Percentiles rank a stretch among this genome's conserved stretches.
phyloP scores from a whole-genome alignment of 2,888 invertebrate genomes.

The Cartodere bifasciata region DNA sequence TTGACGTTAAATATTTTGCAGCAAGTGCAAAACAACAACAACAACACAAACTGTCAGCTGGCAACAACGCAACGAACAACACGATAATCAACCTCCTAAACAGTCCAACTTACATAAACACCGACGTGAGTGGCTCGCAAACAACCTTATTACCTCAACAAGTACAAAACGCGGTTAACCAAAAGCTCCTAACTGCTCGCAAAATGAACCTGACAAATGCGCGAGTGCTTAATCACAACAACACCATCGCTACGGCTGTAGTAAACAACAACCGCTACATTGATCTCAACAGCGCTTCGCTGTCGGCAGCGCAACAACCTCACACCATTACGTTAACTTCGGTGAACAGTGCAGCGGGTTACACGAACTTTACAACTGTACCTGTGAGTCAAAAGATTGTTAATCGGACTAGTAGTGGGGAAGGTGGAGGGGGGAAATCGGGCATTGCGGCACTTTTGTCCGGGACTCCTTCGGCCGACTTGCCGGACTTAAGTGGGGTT shows the following conservation, averaged over 20 bases:
- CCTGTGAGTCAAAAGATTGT: conserved; percentile 28
- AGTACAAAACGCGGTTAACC: conserved; percentile 22
- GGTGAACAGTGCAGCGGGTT: conserved; percentile 28
- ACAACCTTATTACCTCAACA: conserved; percentile 30
- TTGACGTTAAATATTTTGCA: too few species aligned
- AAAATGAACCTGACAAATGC: conserved; percentile 43
- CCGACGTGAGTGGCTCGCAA: conserved; percentile 46
- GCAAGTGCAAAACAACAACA: conserved; percentile 27
- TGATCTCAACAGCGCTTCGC: conserved; percentile 23
- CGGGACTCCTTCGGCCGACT: conserved; percentile 47
- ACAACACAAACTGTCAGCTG: conserved; percentile 23
- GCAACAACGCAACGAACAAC: conserved; percentile 48
- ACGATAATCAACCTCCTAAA: conserved; percentile 66
- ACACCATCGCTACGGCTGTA: conserved; percentile 30
- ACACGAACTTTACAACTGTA: conserved; percentile 28
- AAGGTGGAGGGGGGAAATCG: conserved; percentile 28
- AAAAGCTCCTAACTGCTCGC: conserved; percentile 37
- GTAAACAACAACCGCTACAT: conserved; percentile 29
- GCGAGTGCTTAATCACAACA: conserved; percentile 32
- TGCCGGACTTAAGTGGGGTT: conserved; percentile 41
- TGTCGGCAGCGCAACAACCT: conserved; percentile 23
- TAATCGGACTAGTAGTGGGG: conserved; percentile 1
- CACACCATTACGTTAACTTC: conserved; percentile 33
- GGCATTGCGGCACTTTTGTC: conserved; percentile 45
- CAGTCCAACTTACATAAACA: conserved; percentile 45